Percentiles rank a stretch among this genome's conserved stretches.
These are phyloP conservation scores for Agrochola circellaris DNA, from an alignment of 2,888 invertebrate genomes.

Conservation along the genomic window DNA sequence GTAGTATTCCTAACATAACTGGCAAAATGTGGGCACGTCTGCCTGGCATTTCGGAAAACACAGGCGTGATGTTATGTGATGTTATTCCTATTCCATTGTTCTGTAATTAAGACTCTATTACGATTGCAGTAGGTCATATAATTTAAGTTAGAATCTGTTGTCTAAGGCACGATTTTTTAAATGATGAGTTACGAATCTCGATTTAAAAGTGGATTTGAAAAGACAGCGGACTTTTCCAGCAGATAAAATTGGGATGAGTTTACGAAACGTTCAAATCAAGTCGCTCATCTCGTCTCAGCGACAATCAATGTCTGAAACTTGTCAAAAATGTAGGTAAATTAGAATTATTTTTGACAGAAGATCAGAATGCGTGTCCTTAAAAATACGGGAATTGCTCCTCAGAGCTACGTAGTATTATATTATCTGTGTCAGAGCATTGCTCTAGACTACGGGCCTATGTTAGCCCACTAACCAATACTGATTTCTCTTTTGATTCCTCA, in stretches of 20 bases:
- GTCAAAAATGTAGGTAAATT: not conserved
- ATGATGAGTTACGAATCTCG: not conserved
- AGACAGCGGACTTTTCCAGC: not conserved
- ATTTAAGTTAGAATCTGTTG: not conserved
- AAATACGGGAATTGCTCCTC: not conserved
- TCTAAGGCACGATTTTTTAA: not conserved
- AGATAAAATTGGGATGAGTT: not conserved
- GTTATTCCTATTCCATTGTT: not conserved
- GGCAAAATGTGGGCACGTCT: no score
- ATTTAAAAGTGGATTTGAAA: not conserved
- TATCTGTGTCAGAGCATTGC: not conserved
- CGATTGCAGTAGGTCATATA: not conserved
- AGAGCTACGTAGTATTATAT: no score
- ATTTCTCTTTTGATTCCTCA: slow-evolving; percentile 3
- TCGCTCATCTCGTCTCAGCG: not conserved
- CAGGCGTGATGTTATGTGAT: no score
- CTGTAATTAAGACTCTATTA: not conserved
- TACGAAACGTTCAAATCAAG: not conserved
- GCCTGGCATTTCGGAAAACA: no score
- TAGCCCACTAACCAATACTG: not conserved
- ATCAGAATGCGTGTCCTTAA: not conserved
- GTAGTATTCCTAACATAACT: not conserved
- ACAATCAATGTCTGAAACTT: not conserved
- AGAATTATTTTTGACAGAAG: no score
- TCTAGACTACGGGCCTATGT: not conserved